Conservation (phyloP, 2,888 invertebrate genomes). For the Helicoverpa assulta region DNA sequence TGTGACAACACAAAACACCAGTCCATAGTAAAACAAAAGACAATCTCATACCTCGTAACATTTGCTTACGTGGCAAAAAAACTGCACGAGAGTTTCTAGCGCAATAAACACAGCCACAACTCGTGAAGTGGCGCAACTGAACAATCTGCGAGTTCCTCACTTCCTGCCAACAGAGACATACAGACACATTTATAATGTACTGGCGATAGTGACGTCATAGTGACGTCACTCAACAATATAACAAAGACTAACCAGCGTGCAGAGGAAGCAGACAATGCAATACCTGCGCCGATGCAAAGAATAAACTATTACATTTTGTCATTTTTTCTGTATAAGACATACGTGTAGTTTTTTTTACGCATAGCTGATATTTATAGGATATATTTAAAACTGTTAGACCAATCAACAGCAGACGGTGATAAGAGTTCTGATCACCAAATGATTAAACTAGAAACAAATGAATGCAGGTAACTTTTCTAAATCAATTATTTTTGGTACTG, state of each 20-base stretch:
- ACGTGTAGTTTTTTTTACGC: too few species aligned
- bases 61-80: not conserved
- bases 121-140: slow-evolving; percentile 2
- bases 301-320: too few species aligned
- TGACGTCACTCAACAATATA: slow-evolving; percentile 11
- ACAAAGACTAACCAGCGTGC: slow-evolving; percentile 10
- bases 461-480: too few species aligned
- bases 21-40: too few species aligned
- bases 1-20: too few species aligned
- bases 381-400: too few species aligned
- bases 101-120: not conserved
- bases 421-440: too few species aligned
- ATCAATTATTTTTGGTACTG: too few species aligned
- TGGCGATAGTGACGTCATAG: slow-evolving; percentile 12
- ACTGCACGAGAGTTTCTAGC: not conserved
- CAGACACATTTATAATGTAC: slow-evolving; percentile 7
- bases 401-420: too few species aligned
- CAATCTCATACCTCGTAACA: not conserved
- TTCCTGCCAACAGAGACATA: slow-evolving; percentile 2
- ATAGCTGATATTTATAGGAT: too few species aligned
- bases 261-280: not conserved
- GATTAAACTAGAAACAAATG: too few species aligned
- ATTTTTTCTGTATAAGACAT: too few species aligned
- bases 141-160: slow-evolving; percentile 2
- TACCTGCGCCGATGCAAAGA: not conserved